Percentiles rank a stretch among this genome's conserved stretches.
These are phyloP conservation scores for Mycteria americana DNA, from an alignment of 2,797 vertebrate species.

Conservation along the genomic window DNA sequence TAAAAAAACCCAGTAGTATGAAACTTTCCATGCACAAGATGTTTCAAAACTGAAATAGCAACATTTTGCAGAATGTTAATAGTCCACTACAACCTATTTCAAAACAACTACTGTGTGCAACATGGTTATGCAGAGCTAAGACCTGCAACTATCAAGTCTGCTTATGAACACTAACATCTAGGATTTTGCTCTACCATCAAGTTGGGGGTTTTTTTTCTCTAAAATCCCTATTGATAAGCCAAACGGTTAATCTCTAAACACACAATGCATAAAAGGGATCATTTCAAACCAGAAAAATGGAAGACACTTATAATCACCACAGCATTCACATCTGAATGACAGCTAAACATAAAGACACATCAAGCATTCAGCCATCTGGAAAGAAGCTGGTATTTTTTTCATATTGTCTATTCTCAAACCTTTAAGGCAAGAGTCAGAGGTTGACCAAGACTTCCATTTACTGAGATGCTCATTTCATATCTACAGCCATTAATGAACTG, in stretches of 20 bases:
- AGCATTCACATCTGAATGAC: slow-evolving; percentile 75
- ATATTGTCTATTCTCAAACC: slow-evolving; percentile 74
- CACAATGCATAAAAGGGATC: slow-evolving; percentile 75
- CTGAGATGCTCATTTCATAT: slow-evolving; percentile 73
- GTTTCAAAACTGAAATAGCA: not conserved
- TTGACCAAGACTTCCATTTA: slow-evolving; percentile 74
- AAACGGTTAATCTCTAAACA: slow-evolving; percentile 74
- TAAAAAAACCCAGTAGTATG: not conserved
- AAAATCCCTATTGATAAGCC: slow-evolving; percentile 65
- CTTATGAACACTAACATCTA: slow-evolving; percentile 20
- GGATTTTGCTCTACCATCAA: slow-evolving; percentile 25
- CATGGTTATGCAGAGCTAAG: not conserved
- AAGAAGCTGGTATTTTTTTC: slow-evolving; percentile 68
- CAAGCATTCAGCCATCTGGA: slow-evolving; percentile 77
- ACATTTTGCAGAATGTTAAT: not conserved
- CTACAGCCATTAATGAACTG: slow-evolving; percentile 70
- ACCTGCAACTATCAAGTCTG: not conserved
- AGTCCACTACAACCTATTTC: not conserved
- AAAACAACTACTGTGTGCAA: not conserved
- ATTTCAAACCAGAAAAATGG: slow-evolving; percentile 72
- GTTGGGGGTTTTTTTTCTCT: slow-evolving; percentile 28
- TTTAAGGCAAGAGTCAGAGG: slow-evolving; percentile 77
- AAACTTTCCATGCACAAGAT: not conserved
- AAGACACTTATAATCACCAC: slow-evolving; percentile 74
- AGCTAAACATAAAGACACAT: slow-evolving; percentile 78